phyloP scores from a whole-genome alignment of 1,140 invertebrate genomes.

The Drosophila lowei region DNA sequence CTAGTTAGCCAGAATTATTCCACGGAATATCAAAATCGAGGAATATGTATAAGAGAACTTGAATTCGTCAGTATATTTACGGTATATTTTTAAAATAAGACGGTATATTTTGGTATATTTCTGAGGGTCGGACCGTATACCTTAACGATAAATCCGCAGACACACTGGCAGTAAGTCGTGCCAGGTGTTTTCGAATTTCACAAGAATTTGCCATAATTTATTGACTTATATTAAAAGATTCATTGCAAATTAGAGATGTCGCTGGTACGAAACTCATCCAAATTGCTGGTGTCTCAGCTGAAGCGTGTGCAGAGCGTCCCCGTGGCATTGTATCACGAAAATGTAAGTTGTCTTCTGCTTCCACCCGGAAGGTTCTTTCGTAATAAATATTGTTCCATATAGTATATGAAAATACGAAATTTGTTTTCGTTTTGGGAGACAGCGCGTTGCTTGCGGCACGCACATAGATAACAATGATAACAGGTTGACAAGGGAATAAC shows the following conservation, averaged over 20 bases:
- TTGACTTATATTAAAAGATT: constrained; percentile 21
- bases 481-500: constrained; percentile 22
- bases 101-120: too few relatives aligned
- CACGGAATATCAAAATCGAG: too few relatives aligned
- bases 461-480: constrained; percentile 50
- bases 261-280: constrained; percentile 51
- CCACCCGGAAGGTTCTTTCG: constrained; percentile 51
- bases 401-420: constrained; percentile 24
- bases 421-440: constrained; percentile 43
- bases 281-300: constrained; percentile 54
- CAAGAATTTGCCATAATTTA: constrained; percentile 41
- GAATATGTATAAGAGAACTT: too few relatives aligned
- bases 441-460: constrained; percentile 35
- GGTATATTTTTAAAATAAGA: too few relatives aligned
- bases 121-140: too few relatives aligned
- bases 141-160: too few relatives aligned
- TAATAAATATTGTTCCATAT: constrained; percentile 55
- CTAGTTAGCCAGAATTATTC: too few relatives aligned
- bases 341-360: constrained; percentile 61
- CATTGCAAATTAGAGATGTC: constrained; percentile 51
- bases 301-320: constrained; percentile 77
- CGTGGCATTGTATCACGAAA: constrained; percentile 76
- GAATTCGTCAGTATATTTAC: too few relatives aligned
- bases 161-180: background rate
- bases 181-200: constrained; percentile 47